These are phyloP conservation scores for Drosophila robusta DNA, from an alignment of 2,888 invertebrate genomes.

Conservation along the genomic window DNA sequence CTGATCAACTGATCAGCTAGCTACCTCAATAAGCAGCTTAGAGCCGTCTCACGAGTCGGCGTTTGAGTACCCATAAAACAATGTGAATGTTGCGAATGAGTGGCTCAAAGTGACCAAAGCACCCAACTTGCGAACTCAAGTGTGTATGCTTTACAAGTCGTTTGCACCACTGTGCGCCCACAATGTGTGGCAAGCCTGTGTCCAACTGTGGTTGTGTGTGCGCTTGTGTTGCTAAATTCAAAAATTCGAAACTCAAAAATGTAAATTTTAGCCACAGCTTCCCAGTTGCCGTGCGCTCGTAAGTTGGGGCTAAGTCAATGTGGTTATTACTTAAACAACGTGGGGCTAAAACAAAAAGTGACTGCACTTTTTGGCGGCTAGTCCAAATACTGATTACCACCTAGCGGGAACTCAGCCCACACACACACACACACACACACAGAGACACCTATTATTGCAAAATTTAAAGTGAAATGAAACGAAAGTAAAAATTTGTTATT, in stretches of 20 bases:
- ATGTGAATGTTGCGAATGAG: too few species aligned
- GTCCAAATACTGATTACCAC: slow-evolving; percentile 39
- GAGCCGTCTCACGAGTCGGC: too few species aligned
- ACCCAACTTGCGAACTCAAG: slow-evolving; percentile 1
- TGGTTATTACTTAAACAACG: slow-evolving; percentile 54
- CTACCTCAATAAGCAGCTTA: too few species aligned
- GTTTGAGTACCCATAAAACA: too few species aligned
- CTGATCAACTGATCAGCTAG: too few species aligned
- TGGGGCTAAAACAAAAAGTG: slow-evolving; percentile 29
- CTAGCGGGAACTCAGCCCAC: slow-evolving; percentile 25
- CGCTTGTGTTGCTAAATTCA: slow-evolving; percentile 29
- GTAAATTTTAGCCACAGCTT: slow-evolving; percentile 25
- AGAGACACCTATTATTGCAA: slow-evolving; percentile 28
- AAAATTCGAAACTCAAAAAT: slow-evolving; percentile 23
- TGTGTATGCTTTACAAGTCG: slow-evolving; percentile 12
- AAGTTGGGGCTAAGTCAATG: slow-evolving; percentile 41
- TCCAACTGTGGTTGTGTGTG: neutral
- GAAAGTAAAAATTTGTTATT: slow-evolving; percentile 60
- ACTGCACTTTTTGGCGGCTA: slow-evolving; percentile 35
- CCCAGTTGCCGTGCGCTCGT: slow-evolving; percentile 33
- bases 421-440: slow-evolving; percentile 11
- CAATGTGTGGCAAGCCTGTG: slow-evolving; percentile 31
- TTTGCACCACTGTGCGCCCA: slow-evolving; percentile 52
- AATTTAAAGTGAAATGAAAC: slow-evolving; percentile 68
- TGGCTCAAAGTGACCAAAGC: too few species aligned